Conservation (phyloP, 2,888 invertebrate species). For the Strigamia transsilvanica region DNA sequence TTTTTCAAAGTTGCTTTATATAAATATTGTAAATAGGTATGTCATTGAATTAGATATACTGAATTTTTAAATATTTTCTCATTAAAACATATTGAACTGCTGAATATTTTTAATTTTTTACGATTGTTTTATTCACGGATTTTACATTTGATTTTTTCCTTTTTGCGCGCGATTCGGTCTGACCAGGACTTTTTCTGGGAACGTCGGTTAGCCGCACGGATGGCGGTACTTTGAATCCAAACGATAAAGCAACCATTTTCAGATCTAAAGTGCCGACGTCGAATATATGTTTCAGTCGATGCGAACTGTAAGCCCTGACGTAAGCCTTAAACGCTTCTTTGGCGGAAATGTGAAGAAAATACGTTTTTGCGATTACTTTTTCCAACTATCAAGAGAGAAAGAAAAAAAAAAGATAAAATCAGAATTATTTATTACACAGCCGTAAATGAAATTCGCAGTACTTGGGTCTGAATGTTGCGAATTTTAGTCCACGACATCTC, state of each 20-base stretch:
- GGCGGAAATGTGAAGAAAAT: conserved; percentile 92
- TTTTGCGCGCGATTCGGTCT: background rate
- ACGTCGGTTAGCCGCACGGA: conserved; percentile 81
- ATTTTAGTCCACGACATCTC: conserved; percentile 98
- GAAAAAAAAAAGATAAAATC: conserved; percentile 53
- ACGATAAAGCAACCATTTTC: conserved; percentile 85
- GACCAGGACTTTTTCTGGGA: background rate
- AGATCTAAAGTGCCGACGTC: conserved; percentile 91
- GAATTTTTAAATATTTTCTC: conserved; percentile 27
- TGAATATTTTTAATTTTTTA: too few relatives aligned
- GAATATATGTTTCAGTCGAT: conserved; percentile 92
- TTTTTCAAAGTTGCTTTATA: background rate
- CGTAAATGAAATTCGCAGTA: conserved; percentile 61
- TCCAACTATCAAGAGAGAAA: conserved; percentile 78
- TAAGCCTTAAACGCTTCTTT: conserved; percentile 97
- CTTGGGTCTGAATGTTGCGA: conserved; percentile 94
- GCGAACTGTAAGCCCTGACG: conserved; percentile 95
- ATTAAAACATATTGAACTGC: background rate
- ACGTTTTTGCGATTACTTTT: conserved; percentile 91
- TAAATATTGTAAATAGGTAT: conserved; percentile 12
- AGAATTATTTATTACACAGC: too few relatives aligned
- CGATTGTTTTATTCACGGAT: background rate
- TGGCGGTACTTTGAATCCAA: conserved; percentile 96
- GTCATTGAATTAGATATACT: background rate
- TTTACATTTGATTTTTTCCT: background rate